Conservation (phyloP, 1,140 invertebrate genomes). For the Bombus waltoni region DNA sequence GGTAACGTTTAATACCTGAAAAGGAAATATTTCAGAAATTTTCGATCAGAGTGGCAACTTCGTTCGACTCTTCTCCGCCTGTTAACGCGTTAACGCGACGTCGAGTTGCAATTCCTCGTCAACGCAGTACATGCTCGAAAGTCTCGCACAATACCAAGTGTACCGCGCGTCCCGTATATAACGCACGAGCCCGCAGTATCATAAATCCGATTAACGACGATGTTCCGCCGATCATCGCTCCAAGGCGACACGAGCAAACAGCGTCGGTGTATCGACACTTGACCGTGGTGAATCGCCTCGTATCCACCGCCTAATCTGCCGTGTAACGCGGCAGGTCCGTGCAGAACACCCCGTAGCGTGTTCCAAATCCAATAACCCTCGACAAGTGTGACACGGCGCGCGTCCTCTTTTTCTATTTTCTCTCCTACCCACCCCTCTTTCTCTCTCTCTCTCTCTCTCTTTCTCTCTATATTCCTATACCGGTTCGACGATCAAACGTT, state of each 20-base stretch:
- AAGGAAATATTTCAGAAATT: too few relatives aligned
- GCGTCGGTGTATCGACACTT: slow-evolving; percentile 69
- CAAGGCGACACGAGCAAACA: slow-evolving; percentile 24
- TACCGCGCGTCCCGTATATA: too few relatives aligned
- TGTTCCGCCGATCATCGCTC: neutral
- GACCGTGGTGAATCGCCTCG: slow-evolving; percentile 75
- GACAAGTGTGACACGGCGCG: slow-evolving; percentile 76
- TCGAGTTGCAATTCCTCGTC: neutral
- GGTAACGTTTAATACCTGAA: too few relatives aligned
- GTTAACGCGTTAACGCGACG: too few relatives aligned
- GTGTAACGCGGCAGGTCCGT: slow-evolving; percentile 79
- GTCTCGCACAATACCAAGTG: neutral
- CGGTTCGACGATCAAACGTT: slow-evolving; percentile 62
- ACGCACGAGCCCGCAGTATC: neutral
- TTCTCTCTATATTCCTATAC: neutral
- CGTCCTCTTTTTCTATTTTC: slow-evolving; percentile 39
- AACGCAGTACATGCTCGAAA: neutral
- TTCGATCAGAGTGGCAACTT: too few relatives aligned
- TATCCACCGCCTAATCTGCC: slow-evolving; percentile 76
- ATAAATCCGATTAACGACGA: slow-evolving; percentile 3
- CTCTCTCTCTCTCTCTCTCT: too few relatives aligned
- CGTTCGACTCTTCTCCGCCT: too few relatives aligned
- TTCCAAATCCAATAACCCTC: slow-evolving; percentile 79
- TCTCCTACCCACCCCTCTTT: neutral
- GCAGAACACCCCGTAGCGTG: slow-evolving; percentile 56